Base-by-base conservation (phyloP, 1,140 invertebrate species). In the Aphelinus atriplicis region DNA sequence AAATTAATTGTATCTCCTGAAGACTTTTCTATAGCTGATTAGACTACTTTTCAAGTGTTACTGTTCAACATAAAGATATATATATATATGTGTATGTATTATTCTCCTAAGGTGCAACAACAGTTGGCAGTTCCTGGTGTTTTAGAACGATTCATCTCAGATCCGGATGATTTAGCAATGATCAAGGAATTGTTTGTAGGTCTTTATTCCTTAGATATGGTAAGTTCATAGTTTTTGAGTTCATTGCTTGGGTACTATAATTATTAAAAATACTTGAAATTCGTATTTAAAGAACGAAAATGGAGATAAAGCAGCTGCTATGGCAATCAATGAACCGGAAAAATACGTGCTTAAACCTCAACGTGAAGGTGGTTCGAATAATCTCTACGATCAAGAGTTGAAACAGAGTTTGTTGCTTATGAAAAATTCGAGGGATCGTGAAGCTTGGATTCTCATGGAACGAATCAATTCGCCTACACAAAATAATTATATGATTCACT, bases 301-400 rank as follows among this genome's bases (percentile, higher is more conserved):
- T 77, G 96, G 96, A 6, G 93, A 97, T 81, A 85, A 90, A 81
- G 92, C 92, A 53, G 90, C 96, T n/a, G 89, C 93, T 80, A 93
- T 95, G 91, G 97, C 94, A 1, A 82, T 98, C 1, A 88, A 91
- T 56, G 89, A 94, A 79, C 96, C 97, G 1, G 90, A 94, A 60
- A 92, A 92, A 56, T 99, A 91, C 89, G 98, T 99, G 7, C 85
- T 99, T 67, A 99, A 99, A 88, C 98, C 98, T 1, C 97, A 99
- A 86, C 91, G 98, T 63, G 98, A 99, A 90, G 97, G 97, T 6
- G 97, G 97, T 80, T 97, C 97, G 65, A 96, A 99, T 87, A 99
- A 99, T 85, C 85, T 97, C 63, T 99, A 98, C 88, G 96, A 94
- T 1, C 88, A 92, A 1, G 93, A 98, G 57, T 92, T 99, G 65